phyloP scores from a whole-genome alignment of 2,888 invertebrate genomes.

The Ormyrus pomaceus region DNA sequence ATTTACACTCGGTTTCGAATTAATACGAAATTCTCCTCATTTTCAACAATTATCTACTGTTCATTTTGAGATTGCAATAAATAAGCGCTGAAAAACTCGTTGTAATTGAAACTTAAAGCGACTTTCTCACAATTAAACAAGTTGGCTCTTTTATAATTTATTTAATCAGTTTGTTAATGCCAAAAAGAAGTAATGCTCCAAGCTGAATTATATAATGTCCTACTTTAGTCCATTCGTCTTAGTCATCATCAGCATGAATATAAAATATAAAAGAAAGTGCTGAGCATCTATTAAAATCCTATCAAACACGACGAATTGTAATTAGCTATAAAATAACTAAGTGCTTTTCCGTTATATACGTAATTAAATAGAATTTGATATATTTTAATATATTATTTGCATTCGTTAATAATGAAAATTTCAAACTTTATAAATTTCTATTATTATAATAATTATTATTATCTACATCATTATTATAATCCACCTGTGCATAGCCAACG shows the following conservation, averaged over 20 bases:
- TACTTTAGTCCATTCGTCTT: constrained; percentile 11
- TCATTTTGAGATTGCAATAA: background rate
- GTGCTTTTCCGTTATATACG: background rate
- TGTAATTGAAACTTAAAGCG: background rate
- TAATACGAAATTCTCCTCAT: background rate
- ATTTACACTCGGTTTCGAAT: background rate
- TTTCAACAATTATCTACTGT: background rate
- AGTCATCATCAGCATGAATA: constrained; percentile 28
- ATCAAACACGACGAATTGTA: constrained; percentile 7
- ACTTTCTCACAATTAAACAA: constrained; percentile 34
- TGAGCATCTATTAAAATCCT: constrained; percentile 39
- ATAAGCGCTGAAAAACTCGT: background rate
- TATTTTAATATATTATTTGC: constrained; percentile 1
- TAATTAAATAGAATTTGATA: background rate
- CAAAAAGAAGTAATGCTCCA: constrained; percentile 6
- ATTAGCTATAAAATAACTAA: constrained; percentile 25
- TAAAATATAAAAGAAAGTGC: constrained; percentile 34
- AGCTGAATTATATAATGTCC: constrained; percentile 27
- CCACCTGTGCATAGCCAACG: too few species aligned
- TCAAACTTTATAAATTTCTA: too few species aligned
- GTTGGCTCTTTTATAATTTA: constrained; percentile 25
- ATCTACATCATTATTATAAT: too few species aligned
- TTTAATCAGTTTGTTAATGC: constrained; percentile 9
- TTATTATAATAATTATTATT: too few species aligned
- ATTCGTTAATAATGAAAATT: background rate